Base-by-base conservation (phyloP, 2,888 invertebrate genomes). In the Onchidella celtica region DNA sequence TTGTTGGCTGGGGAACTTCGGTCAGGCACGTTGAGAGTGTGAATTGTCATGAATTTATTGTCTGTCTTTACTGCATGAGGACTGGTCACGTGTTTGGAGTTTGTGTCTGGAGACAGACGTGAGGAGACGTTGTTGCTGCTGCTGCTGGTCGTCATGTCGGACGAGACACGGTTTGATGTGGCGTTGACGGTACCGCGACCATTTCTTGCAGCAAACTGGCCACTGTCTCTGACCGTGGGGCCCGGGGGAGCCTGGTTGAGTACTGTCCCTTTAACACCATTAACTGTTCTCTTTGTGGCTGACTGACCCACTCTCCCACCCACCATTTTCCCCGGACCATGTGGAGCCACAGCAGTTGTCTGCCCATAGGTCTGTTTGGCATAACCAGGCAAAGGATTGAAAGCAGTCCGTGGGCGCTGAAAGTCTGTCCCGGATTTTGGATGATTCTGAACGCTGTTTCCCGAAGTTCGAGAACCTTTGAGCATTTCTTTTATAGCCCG, bases 401-500 rank as follows among this genome's bases (percentile, higher is more conserved):
- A 17, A 47, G 9, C 47, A 17, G 47, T 47, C n/a, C n/a, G n/a
- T n/a, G n/a, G n/a, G 47, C 17, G 47, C 9, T 47, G 47, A 6
- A 47, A 11, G 6, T 47, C 47, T 11, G 47, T 47, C 6, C 17
- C 6, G 17, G 47, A 11, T 17, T 47, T 17, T 47, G 17, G 47
- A 47, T 47, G 47, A 17, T 47, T 47, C 17, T 47, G 47, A 47
- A 11, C n/a, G n/a, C n/a, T 11, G 17, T 47, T 47, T 47, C 9
- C 47, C 47, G 6, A 6, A 11, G 61, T n/a, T 24, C 27, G 61
- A n/a, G 9, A 17, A 21, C 11, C 61, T 24, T 27, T 24, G 29
- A 29, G 32, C 29, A 66, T 66, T 32, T 66, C 66, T 27, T 66
- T 89, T 63, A 90, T 89, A 72, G 88, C 90, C 27, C 85, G 83